Evolutionary conservation across 2,797 vertebrate species (phyloP), one percentile per base, ranked within the genome.

Genomic region (Centropyge bicolor): DNA sequence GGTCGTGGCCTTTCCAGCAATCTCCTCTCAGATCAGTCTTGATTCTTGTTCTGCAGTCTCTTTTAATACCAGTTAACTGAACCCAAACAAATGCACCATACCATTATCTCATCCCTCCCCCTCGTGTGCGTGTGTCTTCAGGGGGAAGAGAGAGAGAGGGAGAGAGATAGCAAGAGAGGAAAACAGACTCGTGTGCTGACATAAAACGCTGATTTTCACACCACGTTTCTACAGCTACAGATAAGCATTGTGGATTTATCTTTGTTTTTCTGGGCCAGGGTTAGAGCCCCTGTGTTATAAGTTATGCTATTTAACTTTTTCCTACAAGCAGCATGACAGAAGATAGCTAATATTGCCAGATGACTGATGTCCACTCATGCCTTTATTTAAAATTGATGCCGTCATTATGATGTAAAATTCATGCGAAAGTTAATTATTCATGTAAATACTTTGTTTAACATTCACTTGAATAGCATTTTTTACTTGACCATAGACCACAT

Each of bases 11-110:
- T 76, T 86, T 78, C 82, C 68, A 82, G 82, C 14, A 70, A 63
- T 76, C 70, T 78, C 70, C 43, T 70, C n/a, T 82, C 27, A 72
- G 79, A 86, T 88, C 87, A 75, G 72, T 90, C 84, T 86, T 82
- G 68, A 84, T 70, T 69, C 69, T 84, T 82, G 74, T 69, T 52
- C 57, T 74, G 62, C 52, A 80, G 74, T 70, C 73, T 79, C 45
- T 70, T 81, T 77, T 81, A 81, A 86, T 69, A 68, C 54, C 59
- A 74, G 77, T 64, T 73, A 76, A 78, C 74, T 60, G 55, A 89
- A 56, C 65, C 35, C 63, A 69, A 80, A 80, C 65, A 88, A 84
- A 80, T 66, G 65, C 61, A 61, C 52, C 74, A 70, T 76, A 54
- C 36, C 64, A 72, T 81, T 70, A 73, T 74, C 78, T 86, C 46